phyloP scores from a whole-genome alignment of 2,888 invertebrate genomes.

The Horisme vitalbata region DNA sequence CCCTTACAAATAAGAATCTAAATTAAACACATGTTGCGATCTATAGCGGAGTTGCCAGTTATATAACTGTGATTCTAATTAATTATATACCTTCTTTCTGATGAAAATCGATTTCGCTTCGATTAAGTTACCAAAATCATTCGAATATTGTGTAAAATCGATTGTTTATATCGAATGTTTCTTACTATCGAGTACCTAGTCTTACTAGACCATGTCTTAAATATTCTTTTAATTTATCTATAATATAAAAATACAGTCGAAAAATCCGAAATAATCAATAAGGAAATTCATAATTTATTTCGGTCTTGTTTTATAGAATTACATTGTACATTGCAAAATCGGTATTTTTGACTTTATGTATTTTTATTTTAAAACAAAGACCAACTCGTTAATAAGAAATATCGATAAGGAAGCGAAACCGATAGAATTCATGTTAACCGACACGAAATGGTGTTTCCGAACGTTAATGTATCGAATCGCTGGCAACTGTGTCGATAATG shows the following conservation, averaged over 20 bases:
- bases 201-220: no score
- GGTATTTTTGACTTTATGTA: no score
- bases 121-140: conserved; percentile 17
- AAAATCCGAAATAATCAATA: no score
- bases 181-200: conserved; percentile 1
- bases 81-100: conserved; percentile 26
- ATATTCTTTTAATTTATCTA: no score
- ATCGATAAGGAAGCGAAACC: conserved; percentile 29
- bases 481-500: conserved; percentile 35
- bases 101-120: conserved; percentile 33
- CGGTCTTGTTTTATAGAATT: no score
- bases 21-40: conserved; percentile 13
- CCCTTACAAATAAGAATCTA: conserved; percentile 11
- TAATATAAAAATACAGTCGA: no score
- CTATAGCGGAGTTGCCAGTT: conserved; percentile 24
- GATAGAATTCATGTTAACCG: conserved; percentile 22
- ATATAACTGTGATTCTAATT: conserved; percentile 29
- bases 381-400: conserved; percentile 8
- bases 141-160: conserved; percentile 17
- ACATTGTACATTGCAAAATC: no score
- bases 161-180: conserved; percentile 6
- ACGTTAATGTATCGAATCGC: conserved; percentile 27
- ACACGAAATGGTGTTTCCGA: conserved; percentile 37
- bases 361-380: no score
- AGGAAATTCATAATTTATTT: no score